phyloP scores from a whole-genome alignment of 2,888 invertebrate genomes.

The Hirudinaria manillensis region DNA sequence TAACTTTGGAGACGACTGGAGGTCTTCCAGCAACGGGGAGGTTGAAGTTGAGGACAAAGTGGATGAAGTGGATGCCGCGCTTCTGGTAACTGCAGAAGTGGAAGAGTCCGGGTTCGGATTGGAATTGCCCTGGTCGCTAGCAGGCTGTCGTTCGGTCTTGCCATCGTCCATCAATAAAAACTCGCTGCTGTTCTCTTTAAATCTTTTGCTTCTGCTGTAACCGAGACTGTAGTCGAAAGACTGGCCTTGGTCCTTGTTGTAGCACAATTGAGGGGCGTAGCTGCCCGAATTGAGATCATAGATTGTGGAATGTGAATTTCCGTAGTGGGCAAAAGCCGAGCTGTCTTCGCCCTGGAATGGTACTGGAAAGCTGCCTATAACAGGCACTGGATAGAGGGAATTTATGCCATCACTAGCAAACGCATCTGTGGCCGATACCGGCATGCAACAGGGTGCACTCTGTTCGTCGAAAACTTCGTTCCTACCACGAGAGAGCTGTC shows the following conservation, averaged over 20 bases:
- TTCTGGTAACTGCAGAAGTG: not conserved
- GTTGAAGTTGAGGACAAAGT: not conserved
- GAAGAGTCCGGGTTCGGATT: not conserved
- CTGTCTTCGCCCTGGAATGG: not conserved
- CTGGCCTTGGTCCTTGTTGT: not conserved
- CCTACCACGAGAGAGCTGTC: no score
- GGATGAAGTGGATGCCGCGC: not conserved
- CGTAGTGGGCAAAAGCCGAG: not conserved
- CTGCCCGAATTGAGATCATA: not conserved
- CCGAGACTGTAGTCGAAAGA: slow-evolving; percentile 1
- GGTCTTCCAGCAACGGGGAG: not conserved
- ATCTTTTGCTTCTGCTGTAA: not conserved
- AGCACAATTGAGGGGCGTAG: not conserved
- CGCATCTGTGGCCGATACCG: no score
- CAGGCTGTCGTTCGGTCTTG: not conserved
- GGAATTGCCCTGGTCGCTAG: not conserved
- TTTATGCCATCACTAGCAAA: no score
- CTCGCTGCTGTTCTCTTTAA: no score
- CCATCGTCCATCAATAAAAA: no score
- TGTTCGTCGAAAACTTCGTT: no score
- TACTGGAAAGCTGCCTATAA: not conserved
- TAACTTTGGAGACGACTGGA: no score
- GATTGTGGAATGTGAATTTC: not conserved
- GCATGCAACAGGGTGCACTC: no score
- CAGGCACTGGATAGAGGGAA: no score